Percentiles rank a stretch among this genome's conserved stretches.
phyloP scores from a whole-genome alignment of 2,888 invertebrate genomes.

The Tupiocoris notatus region DNA sequence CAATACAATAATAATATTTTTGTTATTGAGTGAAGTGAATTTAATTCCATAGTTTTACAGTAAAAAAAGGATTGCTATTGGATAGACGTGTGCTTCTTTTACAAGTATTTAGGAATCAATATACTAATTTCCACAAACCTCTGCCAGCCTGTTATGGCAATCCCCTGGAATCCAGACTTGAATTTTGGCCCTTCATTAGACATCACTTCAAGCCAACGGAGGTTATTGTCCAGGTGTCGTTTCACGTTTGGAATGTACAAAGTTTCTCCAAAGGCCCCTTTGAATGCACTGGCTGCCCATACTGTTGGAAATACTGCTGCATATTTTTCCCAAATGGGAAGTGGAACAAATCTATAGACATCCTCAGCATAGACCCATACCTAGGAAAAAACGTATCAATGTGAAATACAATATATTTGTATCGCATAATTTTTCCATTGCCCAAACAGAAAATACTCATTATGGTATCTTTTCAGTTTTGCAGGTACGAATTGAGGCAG shows the following conservation, averaged over 20 bases:
- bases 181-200: conserved; percentile 60
- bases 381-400: conserved; percentile 47
- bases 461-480: no score
- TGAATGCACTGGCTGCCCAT: conserved; percentile 74
- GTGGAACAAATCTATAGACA: conserved; percentile 59
- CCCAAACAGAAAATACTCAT: background rate
- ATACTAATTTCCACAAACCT: conserved; percentile 54
- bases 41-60: background rate
- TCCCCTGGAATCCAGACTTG: conserved; percentile 58
- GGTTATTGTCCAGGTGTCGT: conserved; percentile 68
- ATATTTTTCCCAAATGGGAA: conserved; percentile 66
- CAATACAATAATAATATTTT: no score
- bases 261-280: conserved; percentile 73
- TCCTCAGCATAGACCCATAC: conserved; percentile 77
- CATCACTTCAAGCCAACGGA: conserved; percentile 69
- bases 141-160: conserved; percentile 63
- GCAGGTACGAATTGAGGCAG: no score
- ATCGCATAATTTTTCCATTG: background rate
- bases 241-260: conserved; percentile 65
- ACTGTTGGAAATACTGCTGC: conserved; percentile 65
- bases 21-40: background rate
- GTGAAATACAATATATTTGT: background rate
- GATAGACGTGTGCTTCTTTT: no score
- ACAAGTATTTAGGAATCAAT: no score
- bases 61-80: background rate